phyloP scores from a whole-genome alignment of 2,113 vertebrate species.

The Eudyptes chrysolophus region DNA sequence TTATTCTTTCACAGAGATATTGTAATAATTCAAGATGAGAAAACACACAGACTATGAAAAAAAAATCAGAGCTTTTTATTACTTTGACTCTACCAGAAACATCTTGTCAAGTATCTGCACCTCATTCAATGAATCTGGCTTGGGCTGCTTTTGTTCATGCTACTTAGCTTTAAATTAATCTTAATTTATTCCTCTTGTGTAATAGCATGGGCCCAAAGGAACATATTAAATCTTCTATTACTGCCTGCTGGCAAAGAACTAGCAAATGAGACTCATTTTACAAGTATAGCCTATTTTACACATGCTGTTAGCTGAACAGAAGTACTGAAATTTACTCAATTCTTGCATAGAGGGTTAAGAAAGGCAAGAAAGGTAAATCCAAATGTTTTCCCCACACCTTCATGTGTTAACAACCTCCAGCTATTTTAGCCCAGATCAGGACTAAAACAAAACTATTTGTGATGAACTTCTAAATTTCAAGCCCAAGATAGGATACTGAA shows the following conservation, averaged over 20 bases:
- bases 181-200: constrained; percentile 50
- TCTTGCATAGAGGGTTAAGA: neutral
- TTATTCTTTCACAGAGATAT: neutral
- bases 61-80: neutral
- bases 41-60: neutral
- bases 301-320: neutral
- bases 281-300: neutral
- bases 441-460: neutral
- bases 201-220: constrained; percentile 40
- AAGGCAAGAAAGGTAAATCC: neutral
- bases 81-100: neutral
- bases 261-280: constrained; percentile 36
- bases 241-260: constrained; percentile 44
- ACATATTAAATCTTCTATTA: constrained; percentile 34
- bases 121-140: neutral
- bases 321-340: neutral
- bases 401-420: neutral
- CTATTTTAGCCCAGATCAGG: neutral
- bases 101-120: neutral
- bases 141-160: neutral
- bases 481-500: neutral
- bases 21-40: neutral
- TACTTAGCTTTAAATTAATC: constrained; percentile 50
- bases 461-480: neutral
- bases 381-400: neutral